These are phyloP conservation scores for Echinops telfairi DNA, from an alignment of 2,113 vertebrate species.

Conservation along the genomic window DNA sequence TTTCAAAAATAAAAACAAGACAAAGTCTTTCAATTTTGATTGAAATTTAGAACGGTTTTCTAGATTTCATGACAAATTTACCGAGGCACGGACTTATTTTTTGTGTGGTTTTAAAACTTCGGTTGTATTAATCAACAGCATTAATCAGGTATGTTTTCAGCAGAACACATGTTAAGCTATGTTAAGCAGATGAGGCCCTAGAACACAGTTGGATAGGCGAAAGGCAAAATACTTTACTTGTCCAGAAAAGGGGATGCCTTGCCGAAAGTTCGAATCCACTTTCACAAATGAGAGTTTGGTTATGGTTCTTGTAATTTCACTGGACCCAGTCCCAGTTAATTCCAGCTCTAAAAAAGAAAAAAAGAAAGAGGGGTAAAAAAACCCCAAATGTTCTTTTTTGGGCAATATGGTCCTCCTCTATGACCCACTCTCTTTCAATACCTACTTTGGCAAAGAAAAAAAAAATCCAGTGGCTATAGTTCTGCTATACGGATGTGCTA, in stretches of 20 bases:
- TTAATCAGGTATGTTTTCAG: neutral
- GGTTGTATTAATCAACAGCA: neutral
- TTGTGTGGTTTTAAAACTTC: neutral
- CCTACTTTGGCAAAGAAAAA: neutral
- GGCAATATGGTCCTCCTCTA: neutral
- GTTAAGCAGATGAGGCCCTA: neutral
- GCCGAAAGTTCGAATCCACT: constrained; percentile 83
- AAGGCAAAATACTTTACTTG: constrained; percentile 79
- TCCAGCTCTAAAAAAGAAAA: constrained; percentile 77
- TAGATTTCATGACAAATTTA: constrained; percentile 17
- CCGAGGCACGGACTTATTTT: neutral
- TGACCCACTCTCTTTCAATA: neutral
- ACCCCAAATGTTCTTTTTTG: neutral
- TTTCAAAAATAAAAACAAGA: neutral
- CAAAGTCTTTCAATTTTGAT: neutral
- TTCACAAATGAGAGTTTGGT: constrained; percentile 85
- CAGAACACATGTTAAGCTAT: no score
- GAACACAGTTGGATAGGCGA: neutral
- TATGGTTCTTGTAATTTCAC: constrained; percentile 80
- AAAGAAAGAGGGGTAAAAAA: neutral
- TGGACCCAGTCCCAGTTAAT: constrained; percentile 75
- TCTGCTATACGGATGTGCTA: neutral
- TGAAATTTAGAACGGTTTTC: neutral
- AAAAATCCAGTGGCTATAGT: neutral
- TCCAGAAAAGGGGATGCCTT: constrained; percentile 86